These are phyloP conservation scores for Meriones psammophilus DNA, from an alignment of 2,797 vertebrate species.

Conservation along the genomic window DNA sequence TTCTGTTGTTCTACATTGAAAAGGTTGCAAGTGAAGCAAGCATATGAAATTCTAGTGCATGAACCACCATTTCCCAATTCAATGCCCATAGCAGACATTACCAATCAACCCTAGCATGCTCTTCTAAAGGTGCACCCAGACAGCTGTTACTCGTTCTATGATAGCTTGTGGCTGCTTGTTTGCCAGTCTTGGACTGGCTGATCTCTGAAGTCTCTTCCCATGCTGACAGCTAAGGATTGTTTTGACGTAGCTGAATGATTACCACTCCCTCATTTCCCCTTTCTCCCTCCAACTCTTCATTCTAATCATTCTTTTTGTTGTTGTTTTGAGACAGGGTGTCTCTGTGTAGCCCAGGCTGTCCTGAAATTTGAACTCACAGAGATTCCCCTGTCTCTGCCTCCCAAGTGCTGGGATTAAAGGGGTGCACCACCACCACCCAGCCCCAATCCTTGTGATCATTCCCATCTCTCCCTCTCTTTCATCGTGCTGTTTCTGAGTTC, in stretches of 20 bases:
- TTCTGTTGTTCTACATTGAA: not conserved
- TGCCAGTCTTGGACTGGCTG: not conserved
- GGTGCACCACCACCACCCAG: not conserved
- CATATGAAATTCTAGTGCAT: constrained; percentile 18
- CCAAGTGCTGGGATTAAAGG: not conserved
- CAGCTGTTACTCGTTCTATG: constrained; percentile 51
- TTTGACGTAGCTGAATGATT: constrained; percentile 50
- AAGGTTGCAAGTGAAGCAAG: constrained; percentile 9
- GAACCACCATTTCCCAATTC: constrained; percentile 4
- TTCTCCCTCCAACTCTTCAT: constrained; percentile 47
- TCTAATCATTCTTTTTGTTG: not conserved
- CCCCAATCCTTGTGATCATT: constrained; percentile 1
- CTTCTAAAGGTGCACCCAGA: constrained; percentile 31
- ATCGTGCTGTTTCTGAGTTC: constrained; percentile 55
- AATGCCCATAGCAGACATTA: constrained; percentile 53
- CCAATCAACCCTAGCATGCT: constrained; percentile 53
- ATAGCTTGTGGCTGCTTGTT: constrained; percentile 42
- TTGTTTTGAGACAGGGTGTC: not conserved
- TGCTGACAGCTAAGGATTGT: constrained; percentile 54
- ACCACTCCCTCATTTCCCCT: not conserved
- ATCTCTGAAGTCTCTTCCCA: constrained; percentile 57
- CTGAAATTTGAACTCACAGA: not conserved
- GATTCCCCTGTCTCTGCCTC: not conserved
- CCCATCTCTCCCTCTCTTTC: not conserved
- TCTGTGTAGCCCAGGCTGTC: not conserved